A percentile compares a stretch with the other conserved stretches of the same genome.
phyloP scores from a whole-genome alignment of 2,888 invertebrate species.

The Fragum sueziense region DNA sequence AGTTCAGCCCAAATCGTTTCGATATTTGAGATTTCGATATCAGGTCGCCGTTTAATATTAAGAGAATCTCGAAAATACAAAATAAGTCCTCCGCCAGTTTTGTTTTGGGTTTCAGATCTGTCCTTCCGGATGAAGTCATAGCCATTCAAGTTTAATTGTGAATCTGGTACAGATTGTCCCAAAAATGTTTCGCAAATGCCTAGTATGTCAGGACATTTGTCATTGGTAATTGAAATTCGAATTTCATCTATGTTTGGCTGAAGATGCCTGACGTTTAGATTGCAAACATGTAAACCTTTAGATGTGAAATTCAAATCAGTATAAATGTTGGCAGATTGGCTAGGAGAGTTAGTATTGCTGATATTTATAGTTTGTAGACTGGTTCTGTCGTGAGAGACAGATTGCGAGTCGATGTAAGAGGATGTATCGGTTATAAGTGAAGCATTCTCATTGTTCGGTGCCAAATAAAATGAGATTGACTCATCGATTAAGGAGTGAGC shows the following conservation, averaged over 20 bases:
- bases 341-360: too few species aligned
- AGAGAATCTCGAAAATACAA: constrained; percentile 15
- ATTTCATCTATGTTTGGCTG: background rate
- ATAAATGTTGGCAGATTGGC: too few species aligned
- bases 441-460: too few species aligned
- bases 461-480: too few species aligned
- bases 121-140: constrained; percentile 15
- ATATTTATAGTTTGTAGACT: too few species aligned
- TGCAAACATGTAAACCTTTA: too few species aligned
- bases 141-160: background rate
- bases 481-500: too few species aligned
- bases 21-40: constrained; percentile 12
- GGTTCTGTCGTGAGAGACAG: too few species aligned
- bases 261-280: background rate
- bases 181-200: background rate
- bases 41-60: background rate
- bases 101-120: background rate
- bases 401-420: too few species aligned
- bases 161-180: background rate
- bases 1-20: constrained; percentile 23
- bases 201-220: background rate
- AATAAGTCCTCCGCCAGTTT: constrained; percentile 17
- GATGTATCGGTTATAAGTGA: too few species aligned
- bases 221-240: background rate
- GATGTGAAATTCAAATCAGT: too few species aligned